Base-by-base conservation (phyloP, 2,797 vertebrate genomes). In the Helicolenus hilgendorfi region DNA sequence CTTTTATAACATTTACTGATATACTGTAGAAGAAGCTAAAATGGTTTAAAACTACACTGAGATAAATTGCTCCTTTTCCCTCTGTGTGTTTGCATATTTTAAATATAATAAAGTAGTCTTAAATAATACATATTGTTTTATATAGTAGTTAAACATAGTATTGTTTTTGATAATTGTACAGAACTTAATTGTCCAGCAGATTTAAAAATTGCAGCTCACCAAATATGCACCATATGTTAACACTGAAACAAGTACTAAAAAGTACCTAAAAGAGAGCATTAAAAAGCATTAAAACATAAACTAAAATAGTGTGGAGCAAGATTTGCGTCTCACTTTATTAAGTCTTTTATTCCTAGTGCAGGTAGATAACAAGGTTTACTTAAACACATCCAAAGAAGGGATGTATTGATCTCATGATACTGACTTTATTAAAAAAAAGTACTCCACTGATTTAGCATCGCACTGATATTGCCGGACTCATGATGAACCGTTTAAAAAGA, bases 291-390 rank as follows among this genome's bases (percentile, higher is more conserved):
- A 49, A 49, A n/a, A n/a, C 26, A 31, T 41, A 0, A 41, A 41
- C 38, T 11, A 6, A 49, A 20, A 65, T 68, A 45, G 22, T 45
- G 65, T 0, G 33, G 11, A 49, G 10, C 38, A 29, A 27, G 4
- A 20, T 49, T 18, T 69, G 38, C 29, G 64, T 49, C 45, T 20
- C 45, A 18, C 7, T 49, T 49, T 49, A 24, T 72, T 14, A 56
- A 56, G 22, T 20, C 5, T 29, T 69, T 27, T 53, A 11, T 29
- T 33, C 11, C 3, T 0, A n/a, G 33, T 1, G 0, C 0, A 49
- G 45, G 15, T 49, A 20, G 27, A 18, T 62, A 31, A 64, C 11
- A 3, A 26, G 15, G 8, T 45, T 68, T 68, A 20, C 24, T 15
- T 0, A 55, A 71, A 71, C 1, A 56, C n/a, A 13, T 22, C 45